Evolutionary conservation across 2,888 invertebrate species (phyloP), one percentile per base, ranked within the genome.

Genomic region (Drosophila trichaetosa): DNA sequence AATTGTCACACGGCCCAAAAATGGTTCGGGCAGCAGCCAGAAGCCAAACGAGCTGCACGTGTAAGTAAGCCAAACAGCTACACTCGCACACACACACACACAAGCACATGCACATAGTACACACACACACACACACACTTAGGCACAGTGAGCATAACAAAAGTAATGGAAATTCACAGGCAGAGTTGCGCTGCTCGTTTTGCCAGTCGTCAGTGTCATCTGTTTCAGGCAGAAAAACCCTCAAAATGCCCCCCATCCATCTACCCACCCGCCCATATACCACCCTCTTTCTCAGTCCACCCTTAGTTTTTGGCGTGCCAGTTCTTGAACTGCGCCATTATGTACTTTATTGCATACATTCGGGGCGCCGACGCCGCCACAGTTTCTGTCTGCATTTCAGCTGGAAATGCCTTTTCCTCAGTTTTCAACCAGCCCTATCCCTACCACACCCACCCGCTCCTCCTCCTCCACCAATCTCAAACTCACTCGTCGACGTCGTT

Each of bases 331-430:
- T 88, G 65, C 90, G 90, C 89, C 86, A 86, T 86, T 86, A 88
- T 86, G 83, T 89, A 86, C 88, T 89, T 86, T 86, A 86, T 89
- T 85, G 90, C 90, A 86, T 87, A 86, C 88, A 89, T 89, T 86
- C 83, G 82, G 80, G 85, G 80, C 87, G 78, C 75, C 73, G 60
- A 29, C 53, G 69, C 48, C 53, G 67, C 66, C 80, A 71, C 80
- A 73, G 70, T 78, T 76, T 76, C 72, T 83, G 88, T 89, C 86
- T 86, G 90, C 86, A 89, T 83, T 89, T 87, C 76, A 74, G 87
- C 72, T 76, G 84, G 31, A 84, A 89, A 86, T 86, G 83, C 80
- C 77, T 83, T 83, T 71, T 74, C 81, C 79, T 72, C 74, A 69
- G 87, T 79, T 82, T 76, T 46, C 21, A 46, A 21, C 13, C 21